phyloP scores from a whole-genome alignment of 2,888 invertebrate genomes.

The Hartigia nigra region DNA sequence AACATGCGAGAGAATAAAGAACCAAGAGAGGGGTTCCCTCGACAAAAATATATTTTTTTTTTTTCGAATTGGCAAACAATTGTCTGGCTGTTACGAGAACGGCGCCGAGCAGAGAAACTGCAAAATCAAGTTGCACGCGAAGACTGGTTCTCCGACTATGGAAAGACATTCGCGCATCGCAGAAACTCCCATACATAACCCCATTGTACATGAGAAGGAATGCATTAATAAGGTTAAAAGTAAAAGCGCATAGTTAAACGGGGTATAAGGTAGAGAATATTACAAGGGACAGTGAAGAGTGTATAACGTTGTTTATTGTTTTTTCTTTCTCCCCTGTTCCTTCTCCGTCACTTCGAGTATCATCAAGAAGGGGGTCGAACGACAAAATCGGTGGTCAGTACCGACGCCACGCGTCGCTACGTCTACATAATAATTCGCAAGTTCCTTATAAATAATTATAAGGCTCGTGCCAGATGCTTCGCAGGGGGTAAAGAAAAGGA shows the following conservation, averaged over 20 bases:
- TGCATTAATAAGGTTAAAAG: background rate
- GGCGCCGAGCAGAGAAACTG: background rate
- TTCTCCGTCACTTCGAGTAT: background rate
- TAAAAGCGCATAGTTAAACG: background rate
- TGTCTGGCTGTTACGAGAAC: background rate
- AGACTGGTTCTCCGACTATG: background rate
- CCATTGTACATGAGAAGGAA: background rate
- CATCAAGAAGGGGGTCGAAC: background rate
- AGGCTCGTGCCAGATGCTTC: constrained; percentile 40
- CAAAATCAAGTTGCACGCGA: background rate
- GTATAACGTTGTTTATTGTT: background rate
- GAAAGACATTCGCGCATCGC: background rate
- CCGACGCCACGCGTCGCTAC: constrained; percentile 23
- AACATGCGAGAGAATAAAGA: background rate
- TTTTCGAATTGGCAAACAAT: background rate
- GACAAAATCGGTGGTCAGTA: constrained; percentile 13
- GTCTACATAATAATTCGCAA: constrained; percentile 21
- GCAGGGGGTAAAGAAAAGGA: constrained; percentile 10
- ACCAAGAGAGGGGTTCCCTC: background rate
- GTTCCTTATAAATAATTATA: constrained; percentile 43
- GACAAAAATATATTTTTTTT: background rate
- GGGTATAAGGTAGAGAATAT: background rate
- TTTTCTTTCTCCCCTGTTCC: background rate
- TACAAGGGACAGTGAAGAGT: background rate
- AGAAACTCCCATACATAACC: background rate